Base-by-base conservation (phyloP, 2,113 vertebrate genomes). In the Mobula hypostoma region DNA sequence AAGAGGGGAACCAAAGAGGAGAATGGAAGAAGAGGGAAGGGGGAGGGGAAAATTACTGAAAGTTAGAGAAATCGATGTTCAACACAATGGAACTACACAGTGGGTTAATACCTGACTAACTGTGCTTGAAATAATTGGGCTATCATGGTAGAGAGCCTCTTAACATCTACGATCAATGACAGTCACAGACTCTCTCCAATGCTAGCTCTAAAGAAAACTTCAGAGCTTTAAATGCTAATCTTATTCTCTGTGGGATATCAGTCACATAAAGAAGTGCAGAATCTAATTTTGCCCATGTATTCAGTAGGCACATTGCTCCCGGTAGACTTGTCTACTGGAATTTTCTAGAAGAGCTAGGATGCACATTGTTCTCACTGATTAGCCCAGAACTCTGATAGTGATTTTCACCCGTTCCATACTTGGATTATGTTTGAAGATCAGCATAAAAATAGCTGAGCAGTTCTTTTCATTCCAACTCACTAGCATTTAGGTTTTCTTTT, bases 151-250 rank as follows among this genome's bases (percentile, higher is more conserved):
- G 61, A 66, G 58, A 88, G 83, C 4, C 85, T 88, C 61, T 88
- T 66, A 32, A 88, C 85, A 88, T 88, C 58, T 66, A 32, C 32
- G 85, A 88, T 88, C 85, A 66, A 88, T 66, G 85, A 32, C 61
- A 88, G 27, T 88, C 85, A 88, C 7, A 61, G 56, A 61, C 83
- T 61, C 29, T 87, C 56, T 87, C 56, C 11, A 61, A 61, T 24
- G 58, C 58, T 3, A 61, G 29, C 63, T n/a, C n/a, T 27, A 88
- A 88, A 88, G 58, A 66, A 66, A 88, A n/a, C 56, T 66, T 66
- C 61, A 66, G 85, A 66, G 85, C 56, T 88, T 88, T 88, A 32
- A 88, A 88, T 88, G 61, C 61, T 88, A 88, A 88, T 88, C 85
- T 88, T 27, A 88, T 88, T 88, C 85, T 88, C 85, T 32, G 61